A percentile compares a stretch with the other conserved stretches of the same genome.
phyloP scores from a whole-genome alignment of 1,140 invertebrate species.

The Euura saliciscinereae region DNA sequence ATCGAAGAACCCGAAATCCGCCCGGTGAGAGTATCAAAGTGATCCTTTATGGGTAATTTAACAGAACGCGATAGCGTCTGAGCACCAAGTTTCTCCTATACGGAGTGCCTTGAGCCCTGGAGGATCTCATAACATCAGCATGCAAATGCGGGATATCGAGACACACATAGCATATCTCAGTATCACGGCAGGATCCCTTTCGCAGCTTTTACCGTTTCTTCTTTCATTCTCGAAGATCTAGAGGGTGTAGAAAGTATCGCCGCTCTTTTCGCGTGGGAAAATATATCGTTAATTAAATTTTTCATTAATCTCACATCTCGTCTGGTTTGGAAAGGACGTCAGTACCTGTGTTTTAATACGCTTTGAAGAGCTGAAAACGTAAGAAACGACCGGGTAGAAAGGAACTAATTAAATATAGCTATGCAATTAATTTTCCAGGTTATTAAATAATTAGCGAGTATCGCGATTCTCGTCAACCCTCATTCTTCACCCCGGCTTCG shows the following conservation, averaged over 20 bases:
- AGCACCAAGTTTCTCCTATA: background rate
- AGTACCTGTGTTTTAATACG: too few relatives aligned
- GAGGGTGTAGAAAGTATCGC: too few relatives aligned
- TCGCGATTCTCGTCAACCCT: slow-evolving; percentile 26
- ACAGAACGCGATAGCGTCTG: background rate
- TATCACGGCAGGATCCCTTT: background rate
- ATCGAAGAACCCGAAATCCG: background rate
- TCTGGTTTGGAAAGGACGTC: too few relatives aligned
- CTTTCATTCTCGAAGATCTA: too few relatives aligned
- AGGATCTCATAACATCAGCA: background rate
- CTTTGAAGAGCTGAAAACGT: background rate
- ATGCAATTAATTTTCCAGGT: slow-evolving; percentile 48
- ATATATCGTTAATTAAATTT: too few relatives aligned
- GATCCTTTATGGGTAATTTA: slow-evolving; percentile 16
- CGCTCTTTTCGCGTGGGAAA: too few relatives aligned
- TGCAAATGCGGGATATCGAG: slow-evolving; percentile 10
- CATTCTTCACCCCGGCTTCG: background rate
- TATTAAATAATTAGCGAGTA: slow-evolving; percentile 51
- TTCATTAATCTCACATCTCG: background rate
- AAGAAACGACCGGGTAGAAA: too few relatives aligned
- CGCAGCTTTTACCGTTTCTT: too few relatives aligned
- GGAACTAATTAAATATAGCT: slow-evolving; percentile 44
- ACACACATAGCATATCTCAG: background rate
- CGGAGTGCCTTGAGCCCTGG: slow-evolving; percentile 2
- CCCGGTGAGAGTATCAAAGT: slow-evolving; percentile 6